Evolutionary conservation across 2,888 invertebrate genomes (phyloP), one percentile per base, ranked within the genome.

Genomic region (Salticus scenicus): DNA sequence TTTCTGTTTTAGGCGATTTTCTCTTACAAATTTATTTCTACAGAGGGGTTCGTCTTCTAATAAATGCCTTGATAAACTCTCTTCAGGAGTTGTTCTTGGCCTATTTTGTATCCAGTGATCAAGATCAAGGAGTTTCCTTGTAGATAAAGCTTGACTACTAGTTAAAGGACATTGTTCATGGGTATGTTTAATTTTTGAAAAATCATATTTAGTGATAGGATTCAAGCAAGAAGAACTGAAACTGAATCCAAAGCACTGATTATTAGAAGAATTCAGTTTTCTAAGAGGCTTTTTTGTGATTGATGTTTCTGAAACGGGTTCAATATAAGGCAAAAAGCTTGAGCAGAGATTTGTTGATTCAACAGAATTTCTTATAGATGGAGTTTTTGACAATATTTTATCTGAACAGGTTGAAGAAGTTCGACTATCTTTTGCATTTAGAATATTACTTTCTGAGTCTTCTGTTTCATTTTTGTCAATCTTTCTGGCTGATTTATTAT

Each of bases 21-120:
- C 67, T 24, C 51, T 47, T 42, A 47, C 7, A 41, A 41, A 14
- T 47, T 67, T 77, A 31, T 67, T 71, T n/a, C 47, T 27, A 47
- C 64, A 51, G 1, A 31, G 12, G 0, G 20, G 7, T 10, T 31
- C 20, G 1, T 66, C 47, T 37, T 77, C 72, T 5, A 17, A 7
- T 14, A 33, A 12, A 41, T 28, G 37, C 20, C 41, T 75, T 30
- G 28, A 41, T 24, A 28, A 8, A 10, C 27, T 33, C 8, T 33
- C 70, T 31, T 75, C 74, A 1, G 87, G 87, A 31, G 78, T 87
- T 10, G 87, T 87, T 71, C 78, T 82, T 33, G 87, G 87, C n/a
- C 87, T 72, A 30, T 63, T 82, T 42, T 83, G 64, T 17, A 87
- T 14, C 87, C 87, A 87, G 14, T 73, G 51, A 30, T 87, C 87